These are phyloP conservation scores for Nylanderia fulva DNA, from an alignment of 1,140 invertebrate species.

Conservation along the genomic window DNA sequence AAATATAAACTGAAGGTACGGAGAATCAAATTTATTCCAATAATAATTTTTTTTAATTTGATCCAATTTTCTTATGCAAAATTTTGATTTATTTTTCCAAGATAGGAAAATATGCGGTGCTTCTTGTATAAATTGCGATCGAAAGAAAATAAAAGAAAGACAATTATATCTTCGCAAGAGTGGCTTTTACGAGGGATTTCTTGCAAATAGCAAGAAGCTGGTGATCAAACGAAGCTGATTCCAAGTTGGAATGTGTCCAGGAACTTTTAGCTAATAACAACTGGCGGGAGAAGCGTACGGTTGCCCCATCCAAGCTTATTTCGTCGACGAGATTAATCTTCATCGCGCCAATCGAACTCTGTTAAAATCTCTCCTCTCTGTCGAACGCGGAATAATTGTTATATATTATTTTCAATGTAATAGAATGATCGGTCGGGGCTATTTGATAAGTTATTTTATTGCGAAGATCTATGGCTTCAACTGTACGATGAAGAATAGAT, in stretches of 20 bases:
- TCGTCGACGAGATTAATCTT: conserved; percentile 39
- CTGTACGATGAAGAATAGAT: neutral
- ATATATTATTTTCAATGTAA: neutral
- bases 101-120: neutral
- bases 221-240: conserved; percentile 58
- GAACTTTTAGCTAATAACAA: conserved; percentile 68
- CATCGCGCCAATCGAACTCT: neutral
- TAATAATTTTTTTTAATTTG: neutral
- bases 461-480: neutral
- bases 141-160: conserved; percentile 11
- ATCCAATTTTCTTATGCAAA: neutral
- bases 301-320: conserved; percentile 43
- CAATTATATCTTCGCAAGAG: conserved; percentile 55
- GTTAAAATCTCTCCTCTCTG: neutral
- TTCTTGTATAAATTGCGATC: neutral
- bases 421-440: neutral
- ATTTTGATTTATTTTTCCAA: neutral
- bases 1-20: neutral
- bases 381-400: neutral
- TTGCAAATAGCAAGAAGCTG: conserved; percentile 59
- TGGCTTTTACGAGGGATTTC: conserved; percentile 30
- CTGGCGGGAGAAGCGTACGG: neutral
- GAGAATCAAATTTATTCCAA: neutral
- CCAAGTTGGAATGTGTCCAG: conserved; percentile 66
- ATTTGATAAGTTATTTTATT: neutral